Conservation (phyloP, 1,140 invertebrate species). For the Heterodera carotae region DNA sequence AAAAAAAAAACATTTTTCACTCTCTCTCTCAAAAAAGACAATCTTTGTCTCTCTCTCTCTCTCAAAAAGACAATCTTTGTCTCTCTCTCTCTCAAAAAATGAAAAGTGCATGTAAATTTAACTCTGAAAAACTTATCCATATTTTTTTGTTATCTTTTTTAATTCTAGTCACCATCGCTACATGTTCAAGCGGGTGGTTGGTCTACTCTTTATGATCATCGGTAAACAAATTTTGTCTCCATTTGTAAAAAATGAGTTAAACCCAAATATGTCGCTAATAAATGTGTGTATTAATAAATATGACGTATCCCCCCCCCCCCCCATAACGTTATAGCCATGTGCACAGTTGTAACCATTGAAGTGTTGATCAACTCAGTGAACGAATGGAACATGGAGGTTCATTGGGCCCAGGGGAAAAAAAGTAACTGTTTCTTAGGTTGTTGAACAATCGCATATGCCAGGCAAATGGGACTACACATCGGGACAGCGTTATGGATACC, state of each 20-base stretch:
- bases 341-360: conserved; percentile 45
- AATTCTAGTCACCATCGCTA: conserved; percentile 47
- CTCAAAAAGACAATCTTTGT: no score
- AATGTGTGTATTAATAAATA: no score
- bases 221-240: conserved; percentile 46
- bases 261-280: not conserved
- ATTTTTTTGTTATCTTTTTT: not conserved
- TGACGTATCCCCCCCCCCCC: no score
- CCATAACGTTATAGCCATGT: conserved; percentile 35
- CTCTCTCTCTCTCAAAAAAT: no score
- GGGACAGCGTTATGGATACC: conserved; percentile 43
- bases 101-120: no score
- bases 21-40: no score
- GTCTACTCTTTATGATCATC: conserved; percentile 50
- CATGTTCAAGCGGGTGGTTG: conserved; percentile 57
- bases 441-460: conserved; percentile 28
- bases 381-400: conserved; percentile 55
- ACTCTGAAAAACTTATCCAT: no score
- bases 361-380: conserved; percentile 54
- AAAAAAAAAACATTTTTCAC: no score
- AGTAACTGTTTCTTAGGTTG: conserved; percentile 8
- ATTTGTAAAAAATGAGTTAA: not conserved
- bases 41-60: no score
- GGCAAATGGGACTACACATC: conserved; percentile 54
- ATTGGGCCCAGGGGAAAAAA: not conserved